Conservation (phyloP, 2,797 vertebrate genomes). For the Lacerta agilis region DNA sequence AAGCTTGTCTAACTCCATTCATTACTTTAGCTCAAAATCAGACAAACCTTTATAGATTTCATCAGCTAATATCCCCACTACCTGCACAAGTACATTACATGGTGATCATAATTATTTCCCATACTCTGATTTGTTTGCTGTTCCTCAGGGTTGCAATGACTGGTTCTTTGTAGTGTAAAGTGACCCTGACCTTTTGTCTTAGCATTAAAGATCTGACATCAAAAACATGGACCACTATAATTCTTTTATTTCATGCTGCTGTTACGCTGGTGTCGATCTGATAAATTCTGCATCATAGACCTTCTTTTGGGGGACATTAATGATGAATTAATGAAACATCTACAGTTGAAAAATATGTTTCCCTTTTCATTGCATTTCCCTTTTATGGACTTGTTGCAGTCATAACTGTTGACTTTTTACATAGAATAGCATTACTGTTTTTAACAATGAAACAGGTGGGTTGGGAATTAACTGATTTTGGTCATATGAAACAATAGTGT, state of each 20-base stretch:
- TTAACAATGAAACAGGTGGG: neutral
- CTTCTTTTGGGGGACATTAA: neutral
- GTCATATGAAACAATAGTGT: conserved; percentile 6
- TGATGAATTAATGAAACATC: conserved; percentile 37
- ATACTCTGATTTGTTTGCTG: neutral
- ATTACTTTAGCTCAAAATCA: neutral
- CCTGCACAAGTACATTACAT: neutral
- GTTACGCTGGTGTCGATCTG: conserved; percentile 6
- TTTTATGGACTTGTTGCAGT: neutral
- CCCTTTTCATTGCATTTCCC: conserved; percentile 13
- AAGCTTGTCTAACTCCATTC: neutral
- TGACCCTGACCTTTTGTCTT: neutral
- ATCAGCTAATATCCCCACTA: neutral
- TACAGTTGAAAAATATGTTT: conserved; percentile 19
- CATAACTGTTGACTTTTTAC: conserved; percentile 18
- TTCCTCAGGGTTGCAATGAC: neutral
- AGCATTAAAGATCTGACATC: neutral
- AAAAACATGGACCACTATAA: neutral
- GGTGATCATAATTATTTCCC: neutral
- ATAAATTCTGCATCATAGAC: conserved; percentile 22
- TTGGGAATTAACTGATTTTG: conserved; percentile 25
- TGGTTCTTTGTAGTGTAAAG: conserved; percentile 29
- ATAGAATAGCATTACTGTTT: neutral
- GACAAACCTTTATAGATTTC: neutral
- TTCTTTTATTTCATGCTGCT: neutral